phyloP scores from a whole-genome alignment of 2,113 vertebrate genomes.

The Rafetus swinhoei region DNA sequence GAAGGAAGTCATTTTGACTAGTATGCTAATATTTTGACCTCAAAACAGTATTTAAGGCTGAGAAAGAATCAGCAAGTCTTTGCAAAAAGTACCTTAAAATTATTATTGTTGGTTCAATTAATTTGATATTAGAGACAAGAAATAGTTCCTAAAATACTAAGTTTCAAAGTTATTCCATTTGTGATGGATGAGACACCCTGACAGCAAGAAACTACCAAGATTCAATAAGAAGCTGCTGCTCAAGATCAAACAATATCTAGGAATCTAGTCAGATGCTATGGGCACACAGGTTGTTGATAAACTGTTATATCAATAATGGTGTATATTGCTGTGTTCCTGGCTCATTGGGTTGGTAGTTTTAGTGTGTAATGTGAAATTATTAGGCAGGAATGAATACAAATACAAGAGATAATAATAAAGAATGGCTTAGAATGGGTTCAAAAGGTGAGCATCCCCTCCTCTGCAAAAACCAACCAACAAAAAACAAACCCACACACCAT shows the following conservation, averaged over 20 bases:
- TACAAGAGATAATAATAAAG: neutral
- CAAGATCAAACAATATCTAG: neutral
- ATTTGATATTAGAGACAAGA: neutral
- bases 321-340: neutral
- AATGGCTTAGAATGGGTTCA: neutral
- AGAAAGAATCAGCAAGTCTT: neutral
- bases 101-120: neutral
- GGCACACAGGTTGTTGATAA: neutral
- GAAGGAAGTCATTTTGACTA: neutral
- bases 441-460: neutral
- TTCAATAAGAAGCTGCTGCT: neutral
- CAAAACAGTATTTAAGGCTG: neutral
- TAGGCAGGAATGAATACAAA: neutral
- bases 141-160: neutral
- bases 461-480: too few species aligned
- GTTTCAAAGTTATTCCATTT: neutral
- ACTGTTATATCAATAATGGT: too few species aligned
- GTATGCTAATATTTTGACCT: neutral
- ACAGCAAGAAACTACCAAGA: neutral
- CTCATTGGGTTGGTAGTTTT: neutral
- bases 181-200: neutral
- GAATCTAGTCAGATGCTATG: neutral
- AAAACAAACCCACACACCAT: too few species aligned
- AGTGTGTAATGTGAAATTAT: neutral
- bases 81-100: neutral